Conservation (phyloP, 1,140 invertebrate species). For the Drosophila busckii region DNA sequence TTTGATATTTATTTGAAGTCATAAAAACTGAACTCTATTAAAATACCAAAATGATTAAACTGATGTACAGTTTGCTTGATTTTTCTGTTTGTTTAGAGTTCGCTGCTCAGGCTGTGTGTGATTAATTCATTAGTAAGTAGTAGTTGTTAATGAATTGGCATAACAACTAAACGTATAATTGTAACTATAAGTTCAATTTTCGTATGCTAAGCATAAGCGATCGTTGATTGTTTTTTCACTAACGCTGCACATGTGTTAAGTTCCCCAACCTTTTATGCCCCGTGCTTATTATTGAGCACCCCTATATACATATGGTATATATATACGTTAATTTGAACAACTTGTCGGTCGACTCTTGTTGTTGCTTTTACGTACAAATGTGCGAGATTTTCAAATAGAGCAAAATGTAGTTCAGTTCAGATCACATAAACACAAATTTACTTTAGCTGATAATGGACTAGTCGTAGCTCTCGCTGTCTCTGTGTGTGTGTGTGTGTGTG, state of each 20-base stretch:
- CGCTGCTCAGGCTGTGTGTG: too few relatives aligned
- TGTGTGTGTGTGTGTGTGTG: constrained; percentile 27
- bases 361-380: constrained; percentile 61
- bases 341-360: constrained; percentile 44
- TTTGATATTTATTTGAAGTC: background rate
- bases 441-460: constrained; percentile 55
- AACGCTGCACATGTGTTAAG: background rate
- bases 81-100: too few relatives aligned
- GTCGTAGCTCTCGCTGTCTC: constrained; percentile 22
- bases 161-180: constrained; percentile 3
- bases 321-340: constrained; percentile 73
- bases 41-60: constrained; percentile 50
- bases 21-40: constrained; percentile 2
- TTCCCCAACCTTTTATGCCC: background rate
- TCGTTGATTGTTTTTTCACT: background rate
- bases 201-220: background rate
- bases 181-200: background rate
- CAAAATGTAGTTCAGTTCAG: constrained; percentile 70
- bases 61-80: constrained; percentile 58
- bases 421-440: too few relatives aligned
- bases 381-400: constrained; percentile 73
- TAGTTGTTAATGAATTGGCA: constrained; percentile 64
- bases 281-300: background rate
- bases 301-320: constrained; percentile 27
- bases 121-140: constrained; percentile 68